Evolutionary conservation across 2,113 vertebrate species (phyloP), one percentile per base, ranked within the genome.

Genomic region (Lophius piscatorius): DNA sequence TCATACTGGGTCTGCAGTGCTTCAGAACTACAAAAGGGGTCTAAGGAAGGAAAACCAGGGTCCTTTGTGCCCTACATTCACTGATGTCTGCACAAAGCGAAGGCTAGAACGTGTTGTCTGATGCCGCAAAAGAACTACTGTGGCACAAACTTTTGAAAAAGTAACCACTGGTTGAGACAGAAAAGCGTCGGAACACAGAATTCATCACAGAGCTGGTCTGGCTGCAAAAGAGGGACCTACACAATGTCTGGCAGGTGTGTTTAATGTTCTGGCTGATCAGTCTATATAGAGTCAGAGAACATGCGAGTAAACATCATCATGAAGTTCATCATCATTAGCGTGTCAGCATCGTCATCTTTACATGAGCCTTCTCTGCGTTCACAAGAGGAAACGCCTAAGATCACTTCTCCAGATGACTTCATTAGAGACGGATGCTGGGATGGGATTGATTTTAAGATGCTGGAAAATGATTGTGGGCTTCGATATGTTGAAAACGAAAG

Each of bases 1-100:
- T n/a, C n/a, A n/a, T n/a, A n/a, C n/a, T n/a, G n/a, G n/a, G n/a
- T n/a, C n/a, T n/a, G n/a, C n/a, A n/a, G n/a, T n/a, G n/a, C n/a
- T n/a, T n/a, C n/a, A n/a, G n/a, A n/a, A n/a, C n/a, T n/a, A n/a
- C n/a, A n/a, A n/a, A n/a, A n/a, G n/a, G n/a, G n/a, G n/a, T n/a
- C n/a, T n/a, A n/a, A n/a, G n/a, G n/a, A n/a, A n/a, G n/a, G n/a
- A n/a, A n/a, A n/a, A n/a, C n/a, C n/a, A n/a, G n/a, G n/a, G n/a
- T n/a, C n/a, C n/a, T n/a, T n/a, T n/a, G n/a, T n/a, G n/a, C n/a
- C 33, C 23, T 42, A 36, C 39, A 46, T 28, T 22, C 48, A 22
- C 49, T 38, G 52, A 28, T 40, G 34, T 23, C 46, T 31, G 50
- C 46, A 61, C 58, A 35, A 44, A 68, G 17, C n/a, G n/a, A n/a